Base-by-base conservation (phyloP, 2,113 vertebrate species). In the Rhinoderma darwinii region DNA sequence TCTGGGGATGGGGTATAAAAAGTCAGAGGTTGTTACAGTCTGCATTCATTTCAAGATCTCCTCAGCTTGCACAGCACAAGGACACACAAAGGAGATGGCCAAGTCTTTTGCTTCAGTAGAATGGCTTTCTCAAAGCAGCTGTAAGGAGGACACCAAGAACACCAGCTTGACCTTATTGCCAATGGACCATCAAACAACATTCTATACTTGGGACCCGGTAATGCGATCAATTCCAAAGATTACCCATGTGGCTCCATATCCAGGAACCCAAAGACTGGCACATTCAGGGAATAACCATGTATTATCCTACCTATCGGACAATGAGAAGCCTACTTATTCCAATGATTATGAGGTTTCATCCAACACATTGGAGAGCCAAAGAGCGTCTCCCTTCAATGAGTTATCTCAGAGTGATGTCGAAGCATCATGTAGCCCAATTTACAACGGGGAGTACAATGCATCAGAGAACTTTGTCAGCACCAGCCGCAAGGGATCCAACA, bases 121-220 rank as follows among this genome's bases (percentile, higher is more conserved):
- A 66, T 93, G 93, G 93, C 82, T 94, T 20, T 92, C 93, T 1
- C 93, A 93, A 88, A 94, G 93, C 90, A 93, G 92, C 87, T 89
- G 3, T 14, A 78, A 25, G 22, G 6, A 75, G 35, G 56, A 83
- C 63, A 61, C 7, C 43, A 41, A 30, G 22, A 32, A n/a, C 8
- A 43, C 70, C 20, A 44, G 15, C 37, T 75, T 15, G 15, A 68
- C 50, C 47, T 15, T 12, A 75, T 15, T 32, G 25, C 44, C 27
- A 43, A 76, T 11, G 37, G 32, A 84, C n/a, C 47, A 41, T 4
- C 32, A 50, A 84, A 56, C 27, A 25, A 25, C 74, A 14, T 15
- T 15, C 18, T 25, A 20, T 32, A 6, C 77, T 14, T 43, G 44
- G 77, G 87, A 8, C 30, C 22, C 82, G 41, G 11, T 30, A 47